Conservation (phyloP, 2,113 vertebrate species). For the Rhinopomastus cyanomelas region DNA sequence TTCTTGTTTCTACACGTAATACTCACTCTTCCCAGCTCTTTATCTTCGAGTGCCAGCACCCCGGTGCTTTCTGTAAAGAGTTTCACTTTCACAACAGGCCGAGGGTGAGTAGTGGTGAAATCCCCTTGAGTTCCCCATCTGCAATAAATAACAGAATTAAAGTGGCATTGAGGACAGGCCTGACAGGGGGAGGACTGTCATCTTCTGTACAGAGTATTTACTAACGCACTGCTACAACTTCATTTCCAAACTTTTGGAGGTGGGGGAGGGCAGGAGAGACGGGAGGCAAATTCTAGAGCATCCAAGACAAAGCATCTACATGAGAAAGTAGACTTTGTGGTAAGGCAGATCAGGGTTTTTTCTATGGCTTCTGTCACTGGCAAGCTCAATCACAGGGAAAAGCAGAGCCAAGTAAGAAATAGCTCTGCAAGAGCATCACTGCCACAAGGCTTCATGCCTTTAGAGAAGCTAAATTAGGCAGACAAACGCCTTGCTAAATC, state of each 20-base stretch:
- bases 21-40: conserved; percentile 93
- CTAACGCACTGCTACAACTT: neutral
- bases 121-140: conserved; percentile 99
- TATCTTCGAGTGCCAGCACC: conserved; percentile 95
- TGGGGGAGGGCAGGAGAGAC: neutral
- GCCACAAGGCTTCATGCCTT: neutral
- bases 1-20: neutral
- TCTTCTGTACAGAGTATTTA: neutral
- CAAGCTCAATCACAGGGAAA: neutral
- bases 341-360: neutral
- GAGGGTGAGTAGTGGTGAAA: conserved; percentile 92
- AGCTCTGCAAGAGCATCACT: neutral
- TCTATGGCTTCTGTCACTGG: conserved; percentile 11
- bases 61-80: conserved; percentile 96
- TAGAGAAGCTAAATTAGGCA: neutral
- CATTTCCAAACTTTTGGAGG: neutral
- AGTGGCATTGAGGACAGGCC: neutral
- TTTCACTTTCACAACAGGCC: conserved; percentile 95
- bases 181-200: neutral
- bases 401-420: neutral
- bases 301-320: neutral
- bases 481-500: neutral
- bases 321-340: neutral
- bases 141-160: conserved; percentile 62
- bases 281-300: neutral